Conservation (phyloP, 1,140 invertebrate species). For the Lordiphosa collinella region DNA sequence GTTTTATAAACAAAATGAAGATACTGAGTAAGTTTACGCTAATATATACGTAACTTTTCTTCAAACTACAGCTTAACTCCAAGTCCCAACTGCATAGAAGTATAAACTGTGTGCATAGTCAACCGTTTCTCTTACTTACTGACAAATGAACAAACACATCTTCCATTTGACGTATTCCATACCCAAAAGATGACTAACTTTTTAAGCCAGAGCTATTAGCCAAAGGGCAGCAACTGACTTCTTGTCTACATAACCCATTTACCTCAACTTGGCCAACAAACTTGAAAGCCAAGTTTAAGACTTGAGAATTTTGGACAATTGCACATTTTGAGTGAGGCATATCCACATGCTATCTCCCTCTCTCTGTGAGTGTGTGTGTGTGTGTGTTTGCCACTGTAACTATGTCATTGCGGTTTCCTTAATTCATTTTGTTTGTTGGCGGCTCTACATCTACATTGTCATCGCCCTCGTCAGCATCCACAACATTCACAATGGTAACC, state of each 20-base stretch:
- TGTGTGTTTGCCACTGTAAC: conserved; percentile 56
- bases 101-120: too few relatives aligned
- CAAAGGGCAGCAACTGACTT: conserved; percentile 41
- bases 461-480: conserved; percentile 43
- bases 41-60: too few relatives aligned
- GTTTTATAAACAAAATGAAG: too few relatives aligned
- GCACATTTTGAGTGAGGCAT: conserved; percentile 1
- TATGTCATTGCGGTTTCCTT: conserved; percentile 75
- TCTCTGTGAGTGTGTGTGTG: conserved; percentile 9
- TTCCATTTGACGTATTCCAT: too few relatives aligned
- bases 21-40: too few relatives aligned
- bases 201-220: conserved; percentile 26
- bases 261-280: conserved; percentile 35
- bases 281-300: conserved; percentile 44
- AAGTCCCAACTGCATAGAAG: too few relatives aligned
- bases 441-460: conserved; percentile 50
- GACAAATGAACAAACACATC: too few relatives aligned
- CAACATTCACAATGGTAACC: conserved; percentile 37
- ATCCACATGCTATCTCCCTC: background rate
- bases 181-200: too few relatives aligned
- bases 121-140: too few relatives aligned
- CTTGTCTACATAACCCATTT: conserved; percentile 14
- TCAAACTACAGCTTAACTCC: too few relatives aligned
- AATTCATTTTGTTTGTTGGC: conserved; percentile 75
- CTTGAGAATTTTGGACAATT: conserved; percentile 20